phyloP scores from a whole-genome alignment of 2,888 invertebrate species.

The Ptycholaimellus sp. region DNA sequence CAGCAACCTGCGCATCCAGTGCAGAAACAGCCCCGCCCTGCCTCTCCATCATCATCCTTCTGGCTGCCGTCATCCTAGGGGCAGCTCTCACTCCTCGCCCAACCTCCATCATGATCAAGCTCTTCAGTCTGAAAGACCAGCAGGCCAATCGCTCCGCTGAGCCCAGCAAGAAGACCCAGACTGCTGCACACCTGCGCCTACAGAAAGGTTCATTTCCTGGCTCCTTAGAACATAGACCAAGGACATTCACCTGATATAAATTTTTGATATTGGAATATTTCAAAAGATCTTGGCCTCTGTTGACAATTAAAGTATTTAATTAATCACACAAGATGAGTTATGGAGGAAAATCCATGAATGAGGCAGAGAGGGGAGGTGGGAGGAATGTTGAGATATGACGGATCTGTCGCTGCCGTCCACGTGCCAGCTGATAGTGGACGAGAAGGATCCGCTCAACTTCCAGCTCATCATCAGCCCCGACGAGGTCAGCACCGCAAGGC shows the following conservation, averaged over 20 bases:
- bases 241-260: too few relatives aligned
- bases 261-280: background rate
- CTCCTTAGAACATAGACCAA: too few relatives aligned
- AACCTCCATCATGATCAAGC: conserved; percentile 98
- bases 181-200: conserved; percentile 83
- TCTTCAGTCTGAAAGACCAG: conserved; percentile 91
- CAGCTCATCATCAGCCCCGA: conserved; percentile 86
- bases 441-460: conserved; percentile 79
- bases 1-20: too few relatives aligned
- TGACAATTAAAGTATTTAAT: too few relatives aligned
- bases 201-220: conserved; percentile 54
- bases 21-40: too few relatives aligned
- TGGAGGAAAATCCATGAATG: too few relatives aligned
- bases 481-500: conserved; percentile 37
- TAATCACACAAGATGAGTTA: too few relatives aligned
- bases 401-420: conserved; percentile 90
- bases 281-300: too few relatives aligned
- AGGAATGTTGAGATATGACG: conserved; percentile 78
- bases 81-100: too few relatives aligned
- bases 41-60: too few relatives aligned
- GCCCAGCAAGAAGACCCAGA: conserved; percentile 45
- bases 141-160: conserved; percentile 53
- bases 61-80: too few relatives aligned
- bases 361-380: too few relatives aligned
- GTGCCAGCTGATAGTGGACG: conserved; percentile 78